Conservation (phyloP, 2,113 vertebrate species). For the Serinus canaria region DNA sequence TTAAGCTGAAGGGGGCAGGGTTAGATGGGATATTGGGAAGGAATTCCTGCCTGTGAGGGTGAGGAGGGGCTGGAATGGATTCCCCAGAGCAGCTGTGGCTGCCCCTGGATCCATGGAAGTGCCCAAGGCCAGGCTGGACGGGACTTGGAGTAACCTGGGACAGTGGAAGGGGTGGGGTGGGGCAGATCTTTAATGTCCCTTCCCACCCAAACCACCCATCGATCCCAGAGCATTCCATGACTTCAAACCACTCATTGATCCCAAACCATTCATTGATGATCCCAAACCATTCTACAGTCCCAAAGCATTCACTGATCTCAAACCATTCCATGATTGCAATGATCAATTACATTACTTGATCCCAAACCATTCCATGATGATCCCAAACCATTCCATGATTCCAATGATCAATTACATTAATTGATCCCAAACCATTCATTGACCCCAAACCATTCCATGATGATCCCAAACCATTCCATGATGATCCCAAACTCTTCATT, state of each 20-base stretch:
- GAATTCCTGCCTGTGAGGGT: not conserved
- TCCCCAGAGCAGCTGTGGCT: not conserved
- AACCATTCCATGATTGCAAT: too few species aligned
- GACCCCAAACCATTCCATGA: not conserved
- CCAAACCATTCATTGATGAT: not conserved
- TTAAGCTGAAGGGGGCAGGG: not conserved
- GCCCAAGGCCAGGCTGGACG: rapidly evolving
- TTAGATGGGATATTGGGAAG: not conserved
- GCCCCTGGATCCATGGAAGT: not conserved
- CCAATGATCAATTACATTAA: too few species aligned
- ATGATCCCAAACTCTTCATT: too few species aligned
- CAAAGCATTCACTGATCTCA: too few species aligned
- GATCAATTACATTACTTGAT: too few species aligned
- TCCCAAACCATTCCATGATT: not conserved
- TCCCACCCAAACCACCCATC: not conserved
- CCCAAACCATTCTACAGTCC: not conserved
- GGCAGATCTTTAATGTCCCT: not conserved
- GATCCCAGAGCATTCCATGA: not conserved
- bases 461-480: not conserved
- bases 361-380: not conserved
- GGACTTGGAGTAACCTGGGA: not conserved
- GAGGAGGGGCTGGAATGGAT: not conserved
- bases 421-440: not conserved
- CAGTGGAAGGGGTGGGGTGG: not conserved
- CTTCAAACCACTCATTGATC: not conserved